Evolutionary conservation across 92 coral and sea anemone species (phyloP).

Genomic region (Siderastrea radians): DNA sequence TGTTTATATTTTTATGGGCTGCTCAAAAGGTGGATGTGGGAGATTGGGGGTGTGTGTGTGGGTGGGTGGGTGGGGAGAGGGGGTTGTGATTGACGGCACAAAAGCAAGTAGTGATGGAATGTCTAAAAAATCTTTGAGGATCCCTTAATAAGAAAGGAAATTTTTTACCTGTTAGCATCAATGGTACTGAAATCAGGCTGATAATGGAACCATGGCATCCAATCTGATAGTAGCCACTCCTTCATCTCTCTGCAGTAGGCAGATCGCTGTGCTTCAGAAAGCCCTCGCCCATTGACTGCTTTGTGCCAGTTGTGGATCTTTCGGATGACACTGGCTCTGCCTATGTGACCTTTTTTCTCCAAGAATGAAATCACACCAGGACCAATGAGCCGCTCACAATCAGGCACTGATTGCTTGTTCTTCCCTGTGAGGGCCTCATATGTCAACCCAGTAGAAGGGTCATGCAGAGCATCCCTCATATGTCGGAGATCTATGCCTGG

Average conservation of each 20-base stretch:
- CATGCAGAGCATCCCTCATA: slow-evolving; percentile 68
- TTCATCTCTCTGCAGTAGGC: slow-evolving; percentile 54
- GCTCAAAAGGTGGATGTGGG: too few relatives aligned
- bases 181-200: slow-evolving; percentile 59
- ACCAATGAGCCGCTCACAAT: slow-evolving; percentile 72
- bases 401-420: slow-evolving; percentile 84
- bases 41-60: too few relatives aligned
- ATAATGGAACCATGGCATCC: slow-evolving; percentile 70
- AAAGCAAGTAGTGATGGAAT: too few relatives aligned
- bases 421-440: slow-evolving; percentile 89
- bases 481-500: slow-evolving; percentile 54
- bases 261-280: slow-evolving; percentile 56
- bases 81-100: too few relatives aligned
- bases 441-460: slow-evolving; percentile 77
- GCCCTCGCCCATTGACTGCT: slow-evolving; percentile 85
- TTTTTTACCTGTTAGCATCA: slow-evolving; percentile 76
- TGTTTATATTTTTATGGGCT: too few relatives aligned
- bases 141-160: too few relatives aligned
- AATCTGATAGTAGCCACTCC: slow-evolving; percentile 74
- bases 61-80: too few relatives aligned
- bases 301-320: slow-evolving; percentile 82
- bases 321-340: slow-evolving; percentile 53
- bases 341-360: slow-evolving; percentile 34
- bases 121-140: too few relatives aligned
- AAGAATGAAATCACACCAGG: slow-evolving; percentile 74